A percentile compares a stretch with the other conserved stretches of the same genome.
Conservation (phyloP, 2,113 vertebrate genomes). For the Mormoops blainvillei region DNA sequence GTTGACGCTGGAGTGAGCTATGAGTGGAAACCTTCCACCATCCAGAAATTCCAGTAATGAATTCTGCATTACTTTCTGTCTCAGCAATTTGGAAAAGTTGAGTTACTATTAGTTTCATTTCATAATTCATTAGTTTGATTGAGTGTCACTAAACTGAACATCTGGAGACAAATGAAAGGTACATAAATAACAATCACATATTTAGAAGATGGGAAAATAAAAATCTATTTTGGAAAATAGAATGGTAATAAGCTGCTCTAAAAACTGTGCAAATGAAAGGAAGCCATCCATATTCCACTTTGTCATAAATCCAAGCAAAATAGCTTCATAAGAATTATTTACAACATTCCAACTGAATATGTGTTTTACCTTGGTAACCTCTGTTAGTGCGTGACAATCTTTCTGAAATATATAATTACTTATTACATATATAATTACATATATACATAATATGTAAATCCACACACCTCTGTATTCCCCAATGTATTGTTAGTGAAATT, state of each 20-base stretch:
- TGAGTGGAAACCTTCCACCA: not conserved
- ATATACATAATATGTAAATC: not conserved
- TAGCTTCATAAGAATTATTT: not conserved
- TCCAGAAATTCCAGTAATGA: not conserved
- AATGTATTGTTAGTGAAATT: not conserved
- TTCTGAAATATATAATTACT: not conserved
- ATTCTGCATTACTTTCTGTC: not conserved
- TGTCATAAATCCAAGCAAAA: constrained; percentile 16
- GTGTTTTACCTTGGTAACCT: not conserved
- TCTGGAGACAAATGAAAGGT: constrained; percentile 46
- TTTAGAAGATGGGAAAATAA: constrained; percentile 37
- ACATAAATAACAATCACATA: constrained; percentile 44
- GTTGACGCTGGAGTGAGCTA: not conserved
- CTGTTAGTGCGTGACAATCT: not conserved
- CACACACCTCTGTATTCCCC: not conserved
- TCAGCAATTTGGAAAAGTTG: not conserved
- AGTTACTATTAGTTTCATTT: constrained; percentile 49
- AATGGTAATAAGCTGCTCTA: constrained; percentile 6
- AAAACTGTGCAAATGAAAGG: not conserved
- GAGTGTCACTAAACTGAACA: constrained; percentile 48
- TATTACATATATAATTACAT: not conserved
- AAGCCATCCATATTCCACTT: not conserved
- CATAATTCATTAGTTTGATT: constrained; percentile 58
- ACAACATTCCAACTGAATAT: not conserved
- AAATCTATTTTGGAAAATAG: constrained; percentile 41